Evolutionary conservation across 2,113 vertebrate genomes (phyloP).

Genomic region (Piprites chloris): DNA sequence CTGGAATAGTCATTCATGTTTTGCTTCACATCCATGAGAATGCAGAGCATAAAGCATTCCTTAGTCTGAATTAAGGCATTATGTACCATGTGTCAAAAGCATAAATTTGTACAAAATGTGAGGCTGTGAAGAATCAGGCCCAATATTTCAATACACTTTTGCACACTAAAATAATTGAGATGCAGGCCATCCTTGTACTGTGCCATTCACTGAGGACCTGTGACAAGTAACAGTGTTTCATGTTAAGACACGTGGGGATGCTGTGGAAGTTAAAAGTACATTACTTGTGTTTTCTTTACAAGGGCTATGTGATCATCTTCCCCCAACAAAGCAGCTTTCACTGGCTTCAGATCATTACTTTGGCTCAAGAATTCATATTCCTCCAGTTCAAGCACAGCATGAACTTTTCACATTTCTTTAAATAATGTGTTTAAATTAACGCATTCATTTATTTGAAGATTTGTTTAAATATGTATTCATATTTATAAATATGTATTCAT

Average conservation of each 20-base stretch:
- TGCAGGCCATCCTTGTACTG: neutral
- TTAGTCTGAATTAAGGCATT: neutral
- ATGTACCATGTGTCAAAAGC: neutral
- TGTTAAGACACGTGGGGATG: neutral
- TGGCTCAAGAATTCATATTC: neutral
- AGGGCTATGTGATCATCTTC: neutral
- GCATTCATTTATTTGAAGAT: neutral
- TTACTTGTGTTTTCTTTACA: neutral
- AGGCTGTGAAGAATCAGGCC: neutral
- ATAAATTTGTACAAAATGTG: neutral
- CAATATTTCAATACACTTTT: neutral
- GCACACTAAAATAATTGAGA: neutral
- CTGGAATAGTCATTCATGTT: neutral
- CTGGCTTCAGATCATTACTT: neutral
- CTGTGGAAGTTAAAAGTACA: fast-evolving
- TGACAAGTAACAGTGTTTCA: neutral
- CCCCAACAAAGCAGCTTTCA: neutral
- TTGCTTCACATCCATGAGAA: neutral
- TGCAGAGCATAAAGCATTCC: neutral
- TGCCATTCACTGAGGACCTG: neutral
- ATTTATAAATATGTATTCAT: no score
- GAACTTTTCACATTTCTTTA: neutral
- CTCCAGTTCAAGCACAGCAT: neutral
- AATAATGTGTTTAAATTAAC: neutral
- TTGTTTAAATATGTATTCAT: neutral